phyloP scores from a whole-genome alignment of 2,888 invertebrate genomes.

The Elysia crispata region DNA sequence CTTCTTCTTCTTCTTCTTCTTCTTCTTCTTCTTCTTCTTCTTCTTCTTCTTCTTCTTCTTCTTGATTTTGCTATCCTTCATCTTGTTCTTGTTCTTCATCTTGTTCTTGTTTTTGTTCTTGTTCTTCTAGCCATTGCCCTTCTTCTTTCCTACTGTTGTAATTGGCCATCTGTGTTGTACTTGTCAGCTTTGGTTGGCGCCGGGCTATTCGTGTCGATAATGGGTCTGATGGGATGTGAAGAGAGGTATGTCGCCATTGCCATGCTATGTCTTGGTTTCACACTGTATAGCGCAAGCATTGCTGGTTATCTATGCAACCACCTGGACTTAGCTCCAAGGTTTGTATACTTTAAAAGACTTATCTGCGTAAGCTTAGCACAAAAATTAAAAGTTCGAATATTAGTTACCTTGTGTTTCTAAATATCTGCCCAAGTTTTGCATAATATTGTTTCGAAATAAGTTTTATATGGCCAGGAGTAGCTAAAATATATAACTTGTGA shows the following conservation, averaged over 20 bases:
- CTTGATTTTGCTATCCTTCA: neutral
- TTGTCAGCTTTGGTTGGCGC: no score
- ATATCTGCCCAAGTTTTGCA: no score
- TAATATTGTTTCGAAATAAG: no score
- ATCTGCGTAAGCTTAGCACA: no score
- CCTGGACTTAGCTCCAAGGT: slow-evolving; percentile 72
- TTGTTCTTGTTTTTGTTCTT: neutral
- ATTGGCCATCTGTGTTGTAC: no score
- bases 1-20: neutral
- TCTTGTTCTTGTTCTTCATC: neutral
- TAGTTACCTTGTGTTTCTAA: no score
- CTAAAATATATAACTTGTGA: no score
- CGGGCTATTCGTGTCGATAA: slow-evolving; percentile 5
- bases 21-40: neutral
- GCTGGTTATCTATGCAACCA: slow-evolving; percentile 73
- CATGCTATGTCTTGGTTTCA: slow-evolving; percentile 64
- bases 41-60: neutral
- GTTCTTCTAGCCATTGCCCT: neutral
- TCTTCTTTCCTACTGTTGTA: no score
- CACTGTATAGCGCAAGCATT: slow-evolving; percentile 62
- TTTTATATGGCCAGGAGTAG: no score
- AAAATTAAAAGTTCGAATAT: no score
- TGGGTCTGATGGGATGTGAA: slow-evolving; percentile 66
- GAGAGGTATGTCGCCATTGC: slow-evolving; percentile 61
- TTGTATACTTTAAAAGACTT: no score